phyloP scores from a whole-genome alignment of 1,140 invertebrate genomes.

The Euwallacea fornicatus region DNA sequence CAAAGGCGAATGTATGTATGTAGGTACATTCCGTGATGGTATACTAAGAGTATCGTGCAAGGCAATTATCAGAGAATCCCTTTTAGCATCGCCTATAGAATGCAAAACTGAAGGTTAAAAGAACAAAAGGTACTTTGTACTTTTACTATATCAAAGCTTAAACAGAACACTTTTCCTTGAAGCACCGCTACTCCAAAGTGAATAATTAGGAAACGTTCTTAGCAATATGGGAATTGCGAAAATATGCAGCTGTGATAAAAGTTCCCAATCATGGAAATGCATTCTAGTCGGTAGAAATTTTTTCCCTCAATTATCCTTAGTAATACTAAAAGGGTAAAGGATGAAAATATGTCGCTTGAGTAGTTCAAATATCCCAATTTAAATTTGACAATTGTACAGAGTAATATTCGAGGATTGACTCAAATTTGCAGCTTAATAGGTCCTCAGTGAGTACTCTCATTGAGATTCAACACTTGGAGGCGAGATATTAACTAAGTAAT shows the following conservation, averaged over 20 bases:
- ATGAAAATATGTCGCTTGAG: too few relatives aligned
- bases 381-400: neutral
- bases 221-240: too few relatives aligned
- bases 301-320: too few relatives aligned
- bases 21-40: constrained; percentile 17
- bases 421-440: constrained; percentile 20
- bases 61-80: constrained; percentile 33
- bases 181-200: constrained; percentile 28
- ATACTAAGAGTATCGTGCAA: constrained; percentile 15
- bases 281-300: too few relatives aligned
- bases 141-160: constrained; percentile 33
- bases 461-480: constrained; percentile 12
- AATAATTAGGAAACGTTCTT: constrained; percentile 32
- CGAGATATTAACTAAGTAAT: constrained; percentile 25
- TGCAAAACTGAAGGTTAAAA: constrained; percentile 36
- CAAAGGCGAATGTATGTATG: neutral
- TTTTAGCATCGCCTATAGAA: constrained; percentile 31
- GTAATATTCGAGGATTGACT: constrained; percentile 6
- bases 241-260: too few relatives aligned
- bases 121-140: constrained; percentile 35
- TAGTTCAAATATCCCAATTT: neutral
- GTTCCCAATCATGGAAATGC: too few relatives aligned
- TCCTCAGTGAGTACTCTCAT: constrained; percentile 17
- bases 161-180: constrained; percentile 23
- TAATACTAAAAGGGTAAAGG: too few relatives aligned